These are phyloP conservation scores for Dynastes tityus DNA, from an alignment of 2,888 invertebrate genomes.

Conservation along the genomic window DNA sequence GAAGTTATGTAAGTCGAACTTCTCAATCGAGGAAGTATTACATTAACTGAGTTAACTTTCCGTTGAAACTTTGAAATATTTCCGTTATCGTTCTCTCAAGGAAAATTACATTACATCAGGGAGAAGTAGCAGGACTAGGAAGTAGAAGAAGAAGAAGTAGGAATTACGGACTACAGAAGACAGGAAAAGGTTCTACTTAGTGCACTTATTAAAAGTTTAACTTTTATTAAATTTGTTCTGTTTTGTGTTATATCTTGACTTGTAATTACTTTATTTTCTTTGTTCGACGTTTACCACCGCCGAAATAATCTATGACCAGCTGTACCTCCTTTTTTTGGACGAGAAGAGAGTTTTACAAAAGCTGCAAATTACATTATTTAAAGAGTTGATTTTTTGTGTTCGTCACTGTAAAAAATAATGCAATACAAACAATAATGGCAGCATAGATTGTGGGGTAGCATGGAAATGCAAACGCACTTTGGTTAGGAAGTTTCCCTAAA, in stretches of 20 bases:
- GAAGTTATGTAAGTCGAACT: conserved; percentile 57
- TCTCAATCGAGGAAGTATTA: conserved; percentile 59
- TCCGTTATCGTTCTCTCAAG: conserved; percentile 57
- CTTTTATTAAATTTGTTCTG: conserved; percentile 54
- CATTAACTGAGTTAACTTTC: conserved; percentile 57
- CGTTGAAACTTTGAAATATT: conserved; percentile 59
- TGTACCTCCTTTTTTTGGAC: too few relatives aligned
- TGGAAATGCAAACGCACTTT: too few relatives aligned
- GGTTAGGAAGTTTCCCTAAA: too few relatives aligned
- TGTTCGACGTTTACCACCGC: conserved; percentile 13
- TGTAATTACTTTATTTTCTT: conserved; percentile 47
- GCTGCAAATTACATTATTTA: too few relatives aligned
- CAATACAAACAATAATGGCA: too few relatives aligned
- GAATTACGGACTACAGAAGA: conserved; percentile 26
- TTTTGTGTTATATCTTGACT: conserved; percentile 52
- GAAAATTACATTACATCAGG: conserved; percentile 50
- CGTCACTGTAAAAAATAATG: too few relatives aligned
- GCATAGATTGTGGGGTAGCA: too few relatives aligned
- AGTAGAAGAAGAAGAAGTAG: conserved; percentile 22
- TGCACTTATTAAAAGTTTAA: conserved; percentile 53
- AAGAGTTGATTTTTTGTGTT: too few relatives aligned
- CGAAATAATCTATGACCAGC: conserved; percentile 20
- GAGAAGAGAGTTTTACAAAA: too few relatives aligned
- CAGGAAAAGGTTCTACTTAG: conserved; percentile 47
- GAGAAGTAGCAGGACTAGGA: conserved; percentile 24